These are phyloP conservation scores for Cygnus buccinator DNA, from an alignment of 2,113 vertebrate genomes.

Conservation along the genomic window DNA sequence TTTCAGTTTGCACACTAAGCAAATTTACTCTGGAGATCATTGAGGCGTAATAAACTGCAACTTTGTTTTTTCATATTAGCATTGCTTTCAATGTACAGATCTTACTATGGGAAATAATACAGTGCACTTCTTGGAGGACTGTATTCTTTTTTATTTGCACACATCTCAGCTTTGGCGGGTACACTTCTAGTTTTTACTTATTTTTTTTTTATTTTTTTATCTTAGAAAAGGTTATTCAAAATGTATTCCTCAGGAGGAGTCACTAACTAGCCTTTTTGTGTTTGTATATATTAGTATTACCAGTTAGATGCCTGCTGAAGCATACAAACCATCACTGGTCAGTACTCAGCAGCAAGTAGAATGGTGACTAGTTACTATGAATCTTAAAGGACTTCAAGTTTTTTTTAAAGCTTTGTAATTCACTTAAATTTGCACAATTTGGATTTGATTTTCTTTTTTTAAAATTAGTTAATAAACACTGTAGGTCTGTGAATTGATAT, in stretches of 20 bases:
- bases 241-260: not conserved
- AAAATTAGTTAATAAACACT: not conserved
- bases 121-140: not conserved
- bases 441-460: not conserved
- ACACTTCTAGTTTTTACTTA: not conserved
- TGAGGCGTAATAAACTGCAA: not conserved
- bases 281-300: not conserved
- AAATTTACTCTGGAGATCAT: conserved; percentile 28
- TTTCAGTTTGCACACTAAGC: conserved; percentile 34
- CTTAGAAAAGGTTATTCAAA: not conserved
- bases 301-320: not conserved
- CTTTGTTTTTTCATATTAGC: not conserved
- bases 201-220: not conserved
- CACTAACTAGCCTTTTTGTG: not conserved
- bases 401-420: not conserved
- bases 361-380: not conserved
- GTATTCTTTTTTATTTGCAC: not conserved
- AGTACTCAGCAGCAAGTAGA: not conserved
- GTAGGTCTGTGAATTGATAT: not conserved
- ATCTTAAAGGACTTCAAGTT: not conserved
- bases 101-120: not conserved
- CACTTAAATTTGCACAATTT: not conserved
- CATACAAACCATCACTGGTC: not conserved
- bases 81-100: not conserved
- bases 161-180: not conserved